These are phyloP conservation scores for Caenorhabditis sp. DNA, from an alignment of 2,888 invertebrate genomes.

Conservation along the genomic window DNA sequence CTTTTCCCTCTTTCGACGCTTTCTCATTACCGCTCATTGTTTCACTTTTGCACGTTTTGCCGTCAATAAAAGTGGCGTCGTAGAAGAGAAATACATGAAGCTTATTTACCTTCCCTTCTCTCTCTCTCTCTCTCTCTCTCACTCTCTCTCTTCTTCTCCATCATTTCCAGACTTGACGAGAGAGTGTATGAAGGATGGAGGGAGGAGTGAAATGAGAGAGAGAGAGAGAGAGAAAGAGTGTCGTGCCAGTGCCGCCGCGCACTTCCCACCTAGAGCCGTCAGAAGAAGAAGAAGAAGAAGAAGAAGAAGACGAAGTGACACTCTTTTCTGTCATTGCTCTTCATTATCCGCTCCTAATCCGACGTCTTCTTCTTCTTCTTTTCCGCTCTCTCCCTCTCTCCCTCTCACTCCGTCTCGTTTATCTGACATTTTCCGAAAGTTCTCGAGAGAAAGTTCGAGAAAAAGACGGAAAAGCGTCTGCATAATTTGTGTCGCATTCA, in stretches of 20 bases:
- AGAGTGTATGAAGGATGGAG: too few species aligned
- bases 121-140: too few species aligned
- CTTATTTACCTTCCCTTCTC: conserved; percentile 40
- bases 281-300: too few species aligned
- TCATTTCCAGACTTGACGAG: too few species aligned
- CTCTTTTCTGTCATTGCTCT: conserved; percentile 26
- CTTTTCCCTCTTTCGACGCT: not conserved
- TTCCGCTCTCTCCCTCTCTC: not conserved
- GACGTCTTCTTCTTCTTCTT: conserved; percentile 4
- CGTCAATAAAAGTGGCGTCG: too few species aligned
- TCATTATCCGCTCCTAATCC: conserved; percentile 50
- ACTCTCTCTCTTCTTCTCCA: not conserved
- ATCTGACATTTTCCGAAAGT: not conserved
- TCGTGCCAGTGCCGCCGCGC: too few species aligned
- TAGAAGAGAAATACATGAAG: not conserved
- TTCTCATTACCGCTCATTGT: not conserved
- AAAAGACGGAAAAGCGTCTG: too few species aligned
- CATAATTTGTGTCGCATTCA: too few species aligned
- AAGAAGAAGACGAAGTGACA: too few species aligned
- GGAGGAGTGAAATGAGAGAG: not conserved
- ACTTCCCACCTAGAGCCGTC: too few species aligned
- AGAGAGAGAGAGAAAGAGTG: not conserved
- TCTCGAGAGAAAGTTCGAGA: too few species aligned
- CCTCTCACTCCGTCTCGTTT: conserved; percentile 23
- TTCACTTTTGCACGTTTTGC: not conserved